Evolutionary conservation across 1,140 invertebrate genomes (phyloP), one percentile per base, ranked within the genome.

Genomic region (Drosophila nebulosa): DNA sequence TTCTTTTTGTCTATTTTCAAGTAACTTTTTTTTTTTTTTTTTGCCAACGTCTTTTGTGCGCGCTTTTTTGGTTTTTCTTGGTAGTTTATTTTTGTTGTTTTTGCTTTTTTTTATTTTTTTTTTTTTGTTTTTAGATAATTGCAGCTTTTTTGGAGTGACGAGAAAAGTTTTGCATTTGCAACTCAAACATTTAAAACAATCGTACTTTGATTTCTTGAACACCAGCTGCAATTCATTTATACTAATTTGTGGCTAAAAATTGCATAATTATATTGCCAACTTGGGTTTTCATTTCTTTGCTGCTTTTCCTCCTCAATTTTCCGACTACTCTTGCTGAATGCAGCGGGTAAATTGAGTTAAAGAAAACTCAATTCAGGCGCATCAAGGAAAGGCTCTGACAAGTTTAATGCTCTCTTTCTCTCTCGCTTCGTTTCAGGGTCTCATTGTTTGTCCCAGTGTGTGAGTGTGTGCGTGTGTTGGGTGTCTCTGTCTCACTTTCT

Each of bases 181-280:
- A 64, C 50, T 58, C 60, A 69, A 64, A 42, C 59, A 69, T 56
- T 72, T 72, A 56, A 72, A 63, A 39, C 70, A 74, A 74, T 67
- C 61, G 61, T 76, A 69, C 61, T 85, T 79, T 84, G 79, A 85
- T 83, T 83, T 74, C 64, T 64, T 75, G 81, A 63, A 16, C 16
- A 63, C 72, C 79, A 79, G 72, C 78, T 79, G 78, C 78, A 79
- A 80, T 79, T 79, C 59, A 74, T 83, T 83, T 83, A 73, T 26
- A 14, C 64, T 21, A 57, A 64, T 61, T 50, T 59, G 36, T 24
- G 22, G 55, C 57, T 56, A 79, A 67, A 71, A 68, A 79, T 65
- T 60, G 62, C 58, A 72, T 79, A 84, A 84, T 79, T 84, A 77
- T 64, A 84, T 84, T 69, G 65, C 46, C 60, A 60, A 71, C 60